A percentile compares a stretch with the other conserved stretches of the same genome.
These are phyloP conservation scores for Harpagoxenus sublaevis DNA, from an alignment of 2,888 invertebrate genomes.

Conservation along the genomic window DNA sequence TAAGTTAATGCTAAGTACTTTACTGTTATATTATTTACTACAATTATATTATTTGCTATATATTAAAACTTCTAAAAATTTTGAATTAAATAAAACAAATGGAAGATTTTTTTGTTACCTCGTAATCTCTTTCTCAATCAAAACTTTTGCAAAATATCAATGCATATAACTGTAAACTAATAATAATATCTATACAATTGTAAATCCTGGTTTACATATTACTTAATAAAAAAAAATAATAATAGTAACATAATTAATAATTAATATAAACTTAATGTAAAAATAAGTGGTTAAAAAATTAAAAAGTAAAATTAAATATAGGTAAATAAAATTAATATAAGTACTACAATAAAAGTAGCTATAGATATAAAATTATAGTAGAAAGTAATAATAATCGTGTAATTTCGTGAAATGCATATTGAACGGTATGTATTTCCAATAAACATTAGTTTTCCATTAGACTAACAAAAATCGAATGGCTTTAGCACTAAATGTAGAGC, in stretches of 20 bases:
- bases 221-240: not conserved
- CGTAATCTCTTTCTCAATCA: not conserved
- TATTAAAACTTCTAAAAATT: not conserved
- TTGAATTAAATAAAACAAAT: not conserved
- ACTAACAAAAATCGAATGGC: not conserved
- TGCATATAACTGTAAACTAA: not conserved
- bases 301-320: not conserved
- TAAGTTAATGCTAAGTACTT: not conserved
- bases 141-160: not conserved
- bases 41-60: not conserved
- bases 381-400: not conserved
- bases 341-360: not conserved
- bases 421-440: not conserved
- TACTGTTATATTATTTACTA: not conserved
- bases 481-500: conserved; percentile 12
- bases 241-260: not conserved
- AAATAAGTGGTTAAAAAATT: not conserved
- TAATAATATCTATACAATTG: not conserved
- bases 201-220: not conserved
- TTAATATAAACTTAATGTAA: not conserved
- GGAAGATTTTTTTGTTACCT: not conserved
- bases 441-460: not conserved
- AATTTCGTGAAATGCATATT: not conserved
- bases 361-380: not conserved
- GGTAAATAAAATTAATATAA: not conserved